phyloP scores from a whole-genome alignment of 92 coral and sea anemone genomes.

The Blastomussa wellsi region DNA sequence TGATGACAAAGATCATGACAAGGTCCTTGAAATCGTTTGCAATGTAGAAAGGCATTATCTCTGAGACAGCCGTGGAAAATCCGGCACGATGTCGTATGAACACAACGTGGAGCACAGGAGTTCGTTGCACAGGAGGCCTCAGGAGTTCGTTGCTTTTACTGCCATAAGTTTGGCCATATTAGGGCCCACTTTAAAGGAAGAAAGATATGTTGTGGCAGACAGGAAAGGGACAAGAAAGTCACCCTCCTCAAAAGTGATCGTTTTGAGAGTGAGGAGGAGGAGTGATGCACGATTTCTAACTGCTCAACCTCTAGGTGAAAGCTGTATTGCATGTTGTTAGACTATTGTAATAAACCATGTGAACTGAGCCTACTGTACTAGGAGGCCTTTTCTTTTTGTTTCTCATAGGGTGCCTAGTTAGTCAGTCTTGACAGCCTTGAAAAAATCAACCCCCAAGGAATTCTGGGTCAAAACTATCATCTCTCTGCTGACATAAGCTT shows the following conservation, averaged over 20 bases:
- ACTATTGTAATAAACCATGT: neutral
- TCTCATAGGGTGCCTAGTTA: neutral
- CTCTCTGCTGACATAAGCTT: constrained; percentile 23
- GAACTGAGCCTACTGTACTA: neutral
- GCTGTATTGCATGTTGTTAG: neutral
- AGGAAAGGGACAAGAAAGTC: constrained; percentile 8
- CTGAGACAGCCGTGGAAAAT: neutral
- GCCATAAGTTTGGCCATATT: constrained; percentile 8
- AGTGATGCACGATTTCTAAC: neutral
- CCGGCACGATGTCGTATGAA: constrained; percentile 1
- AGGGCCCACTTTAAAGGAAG: neutral
- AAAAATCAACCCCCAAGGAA: constrained; percentile 24
- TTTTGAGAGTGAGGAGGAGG: neutral
- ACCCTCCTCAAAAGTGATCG: neutral
- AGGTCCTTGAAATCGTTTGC: no score
- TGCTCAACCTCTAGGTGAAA: neutral
- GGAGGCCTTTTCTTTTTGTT: neutral
- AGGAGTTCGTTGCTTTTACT: constrained; percentile 9
- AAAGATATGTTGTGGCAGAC: neutral
- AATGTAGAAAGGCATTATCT: constrained; percentile 22
- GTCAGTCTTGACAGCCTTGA: constrained; percentile 31
- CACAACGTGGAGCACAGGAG: neutral
- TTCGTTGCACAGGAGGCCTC: neutral
- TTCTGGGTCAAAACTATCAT: constrained; percentile 27
- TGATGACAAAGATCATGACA: constrained; percentile 47